Evolutionary conservation across 1,140 invertebrate species (phyloP).

Genomic region (Drosophila trapezifrons): DNA sequence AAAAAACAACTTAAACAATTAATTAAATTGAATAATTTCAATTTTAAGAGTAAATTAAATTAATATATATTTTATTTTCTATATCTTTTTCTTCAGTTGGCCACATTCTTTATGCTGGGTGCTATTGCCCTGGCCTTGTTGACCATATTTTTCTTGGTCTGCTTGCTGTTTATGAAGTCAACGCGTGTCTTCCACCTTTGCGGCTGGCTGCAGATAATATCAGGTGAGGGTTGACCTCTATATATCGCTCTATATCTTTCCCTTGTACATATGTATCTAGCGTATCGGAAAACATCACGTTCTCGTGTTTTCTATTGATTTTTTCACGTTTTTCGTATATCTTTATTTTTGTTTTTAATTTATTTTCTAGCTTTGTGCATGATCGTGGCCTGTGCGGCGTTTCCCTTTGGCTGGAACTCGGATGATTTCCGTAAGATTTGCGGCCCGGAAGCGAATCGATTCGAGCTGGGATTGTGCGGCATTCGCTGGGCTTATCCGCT

Average conservation of each 20-base stretch:
- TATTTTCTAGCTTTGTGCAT: conserved; percentile 89
- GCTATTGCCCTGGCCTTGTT: conserved; percentile 93
- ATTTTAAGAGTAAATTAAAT: too few relatives aligned
- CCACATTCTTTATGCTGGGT: conserved; percentile 94
- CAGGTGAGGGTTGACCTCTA: conserved; percentile 87
- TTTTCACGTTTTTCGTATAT: conserved; percentile 16
- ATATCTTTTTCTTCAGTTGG: conserved; percentile 86
- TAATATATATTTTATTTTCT: conserved; percentile 1
- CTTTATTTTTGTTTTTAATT: conserved; percentile 38
- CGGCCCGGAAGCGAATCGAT: conserved; percentile 91
- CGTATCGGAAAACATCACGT: conserved; percentile 54
- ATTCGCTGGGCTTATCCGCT: conserved; percentile 98
- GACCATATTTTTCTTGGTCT: conserved; percentile 93
- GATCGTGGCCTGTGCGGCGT: conserved; percentile 93
- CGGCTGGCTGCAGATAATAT: conserved; percentile 96
- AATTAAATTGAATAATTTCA: too few relatives aligned
- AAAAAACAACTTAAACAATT: too few relatives aligned
- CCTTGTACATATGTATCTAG: background rate
- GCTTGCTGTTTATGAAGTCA: conserved; percentile 97
- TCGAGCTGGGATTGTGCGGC: conserved; percentile 91
- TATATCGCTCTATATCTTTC: background rate
- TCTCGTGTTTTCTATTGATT: conserved; percentile 14
- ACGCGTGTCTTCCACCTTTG: conserved; percentile 96
- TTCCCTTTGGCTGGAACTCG: conserved; percentile 96
- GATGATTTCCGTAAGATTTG: conserved; percentile 93